Percentiles rank a stretch among this genome's conserved stretches.
Evolutionary conservation across 2,888 invertebrate species (phyloP).

Genomic region (Ennomos erosarius): DNA sequence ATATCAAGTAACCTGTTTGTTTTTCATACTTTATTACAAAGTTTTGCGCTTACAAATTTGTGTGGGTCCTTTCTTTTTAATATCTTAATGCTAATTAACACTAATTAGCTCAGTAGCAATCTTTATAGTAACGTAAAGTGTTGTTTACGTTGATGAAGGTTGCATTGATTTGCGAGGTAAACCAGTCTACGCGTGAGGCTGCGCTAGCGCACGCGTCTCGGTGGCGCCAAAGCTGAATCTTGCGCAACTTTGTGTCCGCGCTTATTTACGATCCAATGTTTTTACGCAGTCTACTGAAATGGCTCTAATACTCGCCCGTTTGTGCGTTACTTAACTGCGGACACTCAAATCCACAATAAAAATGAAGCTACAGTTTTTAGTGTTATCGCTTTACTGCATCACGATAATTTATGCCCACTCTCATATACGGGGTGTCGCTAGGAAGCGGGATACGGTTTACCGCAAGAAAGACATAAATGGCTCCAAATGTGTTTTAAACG

Average conservation of each 20-base stretch:
- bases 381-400: conserved; percentile 69
- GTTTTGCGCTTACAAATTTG: not conserved
- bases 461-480: conserved; percentile 78
- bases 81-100: conserved; percentile 46
- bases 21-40: not conserved
- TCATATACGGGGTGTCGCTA: conserved; percentile 69
- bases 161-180: conserved; percentile 82
- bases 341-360: conserved; percentile 56
- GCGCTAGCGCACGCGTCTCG: conserved; percentile 83
- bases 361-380: conserved; percentile 74
- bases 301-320: conserved; percentile 53
- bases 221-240: conserved; percentile 75
- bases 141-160: conserved; percentile 83
- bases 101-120: conserved; percentile 49
- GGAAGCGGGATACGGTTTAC: conserved; percentile 72
- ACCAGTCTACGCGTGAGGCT: conserved; percentile 81
- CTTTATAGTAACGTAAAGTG: conserved; percentile 63
- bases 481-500: conserved; percentile 81
- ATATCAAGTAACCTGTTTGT: conserved; percentile 13
- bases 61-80: conserved; percentile 35
- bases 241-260: conserved; percentile 71
- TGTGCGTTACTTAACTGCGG: conserved; percentile 39
- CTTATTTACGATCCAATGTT: conserved; percentile 69
- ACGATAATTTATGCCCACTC: conserved; percentile 69
- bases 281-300: conserved; percentile 62